Conservation (phyloP, 2,888 invertebrate genomes). For the Metacarcinus magister region DNA sequence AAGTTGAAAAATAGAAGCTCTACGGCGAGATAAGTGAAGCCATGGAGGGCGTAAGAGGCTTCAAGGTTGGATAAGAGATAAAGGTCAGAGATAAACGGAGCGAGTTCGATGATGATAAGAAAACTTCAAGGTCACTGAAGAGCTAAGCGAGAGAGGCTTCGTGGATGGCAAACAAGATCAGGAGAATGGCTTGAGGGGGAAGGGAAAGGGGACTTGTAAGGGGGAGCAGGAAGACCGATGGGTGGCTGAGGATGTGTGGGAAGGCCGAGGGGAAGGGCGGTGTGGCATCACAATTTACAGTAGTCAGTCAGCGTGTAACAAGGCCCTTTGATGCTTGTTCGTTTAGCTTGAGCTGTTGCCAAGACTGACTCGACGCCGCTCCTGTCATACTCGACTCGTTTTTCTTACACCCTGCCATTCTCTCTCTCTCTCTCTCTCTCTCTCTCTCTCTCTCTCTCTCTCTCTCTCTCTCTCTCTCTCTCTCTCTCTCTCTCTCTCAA, state of each 20-base stretch:
- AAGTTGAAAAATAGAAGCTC: not conserved
- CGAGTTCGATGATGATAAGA: not conserved
- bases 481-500: not conserved
- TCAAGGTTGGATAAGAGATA: not conserved
- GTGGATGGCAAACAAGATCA: not conserved
- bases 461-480: not conserved
- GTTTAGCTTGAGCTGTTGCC: slow-evolving; percentile 38
- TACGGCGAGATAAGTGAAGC: not conserved
- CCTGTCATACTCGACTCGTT: not conserved
- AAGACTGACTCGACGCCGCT: not conserved
- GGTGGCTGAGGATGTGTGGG: not conserved
- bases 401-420: slow-evolving; percentile 4
- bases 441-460: slow-evolving; percentile 41
- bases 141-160: not conserved
- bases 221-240: not conserved
- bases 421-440: slow-evolving; percentile 20
- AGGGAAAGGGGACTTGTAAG: not conserved
- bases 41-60: not conserved
- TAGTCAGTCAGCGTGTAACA: slow-evolving; percentile 44
- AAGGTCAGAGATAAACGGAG: not conserved
- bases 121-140: too few relatives aligned
- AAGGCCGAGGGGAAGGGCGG: not conserved
- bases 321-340: not conserved
- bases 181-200: not conserved
- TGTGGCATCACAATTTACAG: slow-evolving; percentile 31